These are phyloP conservation scores for Syngnathus scovelli DNA, from an alignment of 2,113 vertebrate species.

Conservation along the genomic window DNA sequence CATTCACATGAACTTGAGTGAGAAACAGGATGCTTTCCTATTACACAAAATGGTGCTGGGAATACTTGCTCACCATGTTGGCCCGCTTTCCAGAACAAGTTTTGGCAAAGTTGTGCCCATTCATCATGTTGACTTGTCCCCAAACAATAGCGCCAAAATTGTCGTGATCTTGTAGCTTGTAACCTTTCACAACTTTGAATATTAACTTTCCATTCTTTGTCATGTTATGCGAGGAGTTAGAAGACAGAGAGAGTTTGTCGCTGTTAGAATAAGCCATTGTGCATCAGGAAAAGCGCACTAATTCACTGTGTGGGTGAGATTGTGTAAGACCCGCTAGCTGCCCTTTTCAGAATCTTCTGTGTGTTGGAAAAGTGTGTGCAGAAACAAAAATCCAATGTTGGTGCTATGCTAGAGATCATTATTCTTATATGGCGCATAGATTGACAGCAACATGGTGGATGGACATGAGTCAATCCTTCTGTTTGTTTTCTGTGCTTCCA, in stretches of 20 bases:
- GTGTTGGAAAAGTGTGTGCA: not conserved
- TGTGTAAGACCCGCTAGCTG: constrained; percentile 13
- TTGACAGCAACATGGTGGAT: not conserved
- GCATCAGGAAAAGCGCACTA: constrained; percentile 38
- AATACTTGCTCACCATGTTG: constrained; percentile 27
- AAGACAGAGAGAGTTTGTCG: constrained; percentile 33
- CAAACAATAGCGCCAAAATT: constrained; percentile 50
- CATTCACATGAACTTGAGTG: not conserved
- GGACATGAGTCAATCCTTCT: not conserved
- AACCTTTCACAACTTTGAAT: constrained; percentile 30
- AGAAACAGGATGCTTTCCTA: constrained; percentile 46
- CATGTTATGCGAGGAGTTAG: constrained; percentile 7
- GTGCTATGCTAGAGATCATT: not conserved
- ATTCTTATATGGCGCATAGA: not conserved
- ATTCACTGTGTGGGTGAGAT: constrained; percentile 29
- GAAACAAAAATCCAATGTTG: not conserved
- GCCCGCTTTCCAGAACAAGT: constrained; percentile 13
- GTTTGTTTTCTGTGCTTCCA: not conserved
- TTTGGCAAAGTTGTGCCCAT: constrained; percentile 38
- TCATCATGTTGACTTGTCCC: constrained; percentile 22
- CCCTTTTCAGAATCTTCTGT: constrained; percentile 1
- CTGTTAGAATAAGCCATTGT: constrained; percentile 25
- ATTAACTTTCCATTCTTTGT: constrained; percentile 52
- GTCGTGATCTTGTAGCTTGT: constrained; percentile 40
- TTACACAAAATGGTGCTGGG: constrained; percentile 15